Conservation (phyloP, 1,140 invertebrate species). For the Lasaia peninsularis region DNA sequence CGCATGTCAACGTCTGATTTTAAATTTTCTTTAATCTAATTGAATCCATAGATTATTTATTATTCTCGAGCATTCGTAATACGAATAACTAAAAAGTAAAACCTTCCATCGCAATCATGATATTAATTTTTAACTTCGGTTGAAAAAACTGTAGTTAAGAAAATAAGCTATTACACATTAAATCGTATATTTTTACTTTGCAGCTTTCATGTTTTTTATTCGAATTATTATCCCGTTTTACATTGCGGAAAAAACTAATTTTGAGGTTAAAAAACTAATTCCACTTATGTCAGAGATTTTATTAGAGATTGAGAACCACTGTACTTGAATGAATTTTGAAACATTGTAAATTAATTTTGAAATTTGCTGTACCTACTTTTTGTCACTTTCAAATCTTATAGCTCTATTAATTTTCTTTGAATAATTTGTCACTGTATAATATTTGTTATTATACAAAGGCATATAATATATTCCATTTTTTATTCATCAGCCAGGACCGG, state of each 20-base stretch:
- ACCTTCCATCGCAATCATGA: slow-evolving; percentile 1
- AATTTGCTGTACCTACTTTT: neutral
- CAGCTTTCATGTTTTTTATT: too few species aligned
- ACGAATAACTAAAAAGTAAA: neutral
- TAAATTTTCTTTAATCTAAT: too few species aligned
- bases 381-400: neutral
- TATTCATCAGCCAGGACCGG: neutral
- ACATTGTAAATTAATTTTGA: neutral
- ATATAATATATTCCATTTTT: neutral
- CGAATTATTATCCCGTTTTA: neutral
- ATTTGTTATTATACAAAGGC: neutral
- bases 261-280: neutral
- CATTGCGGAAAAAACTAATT: neutral
- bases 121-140: neutral
- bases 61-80: too few species aligned
- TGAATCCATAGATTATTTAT: too few species aligned
- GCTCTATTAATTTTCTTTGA: neutral
- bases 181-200: too few species aligned
- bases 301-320: neutral
- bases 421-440: neutral
- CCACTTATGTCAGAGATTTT: neutral
- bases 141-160: neutral
- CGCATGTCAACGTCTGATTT: too few species aligned
- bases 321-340: too few species aligned
- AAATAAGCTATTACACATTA: too few species aligned